Percentiles rank a stretch among this genome's conserved stretches.
phyloP scores from a whole-genome alignment of 2,888 invertebrate genomes.

The Elaeidobius kamerunicus region DNA sequence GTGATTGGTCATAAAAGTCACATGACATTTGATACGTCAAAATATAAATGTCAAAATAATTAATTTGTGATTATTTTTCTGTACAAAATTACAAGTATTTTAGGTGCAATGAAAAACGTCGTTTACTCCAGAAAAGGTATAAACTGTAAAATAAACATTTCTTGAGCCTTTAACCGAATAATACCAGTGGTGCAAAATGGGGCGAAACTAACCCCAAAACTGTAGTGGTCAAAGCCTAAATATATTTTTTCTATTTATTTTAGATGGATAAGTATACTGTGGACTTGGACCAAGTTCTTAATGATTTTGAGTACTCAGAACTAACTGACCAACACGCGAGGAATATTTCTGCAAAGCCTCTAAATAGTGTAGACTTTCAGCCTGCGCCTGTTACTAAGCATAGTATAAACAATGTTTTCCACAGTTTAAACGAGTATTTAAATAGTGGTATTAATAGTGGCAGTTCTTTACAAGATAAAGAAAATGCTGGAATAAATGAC shows the following conservation, averaged over 20 bases:
- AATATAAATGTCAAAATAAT: slow-evolving; percentile 13
- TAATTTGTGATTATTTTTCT: slow-evolving; percentile 9
- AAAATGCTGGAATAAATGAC: slow-evolving; percentile 7
- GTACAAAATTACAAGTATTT: slow-evolving; percentile 19
- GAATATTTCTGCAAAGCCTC: slow-evolving; percentile 21
- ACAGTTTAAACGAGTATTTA: slow-evolving; percentile 61
- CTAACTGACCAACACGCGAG: slow-evolving; percentile 44
- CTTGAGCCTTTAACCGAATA: too few species aligned
- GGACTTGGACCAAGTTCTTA: slow-evolving; percentile 79
- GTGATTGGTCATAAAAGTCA: too few species aligned
- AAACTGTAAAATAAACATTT: too few species aligned
- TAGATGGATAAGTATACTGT: slow-evolving; percentile 55
- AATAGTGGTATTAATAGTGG: slow-evolving; percentile 47
- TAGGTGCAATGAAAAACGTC: slow-evolving; percentile 18
- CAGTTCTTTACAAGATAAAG: neutral
- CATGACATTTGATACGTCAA: slow-evolving; percentile 7
- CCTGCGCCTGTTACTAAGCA: slow-evolving; percentile 41
- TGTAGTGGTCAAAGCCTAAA: too few species aligned
- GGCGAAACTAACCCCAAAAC: too few species aligned
- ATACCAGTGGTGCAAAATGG: too few species aligned
- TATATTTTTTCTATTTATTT: slow-evolving; percentile 31
- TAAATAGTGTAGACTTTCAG: slow-evolving; percentile 8
- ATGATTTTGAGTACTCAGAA: slow-evolving; percentile 79
- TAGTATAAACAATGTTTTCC: slow-evolving; percentile 61
- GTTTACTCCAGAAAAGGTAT: slow-evolving; percentile 16